Conservation (phyloP, 2,797 vertebrate species). For the Gymnothorax javanicus region DNA sequence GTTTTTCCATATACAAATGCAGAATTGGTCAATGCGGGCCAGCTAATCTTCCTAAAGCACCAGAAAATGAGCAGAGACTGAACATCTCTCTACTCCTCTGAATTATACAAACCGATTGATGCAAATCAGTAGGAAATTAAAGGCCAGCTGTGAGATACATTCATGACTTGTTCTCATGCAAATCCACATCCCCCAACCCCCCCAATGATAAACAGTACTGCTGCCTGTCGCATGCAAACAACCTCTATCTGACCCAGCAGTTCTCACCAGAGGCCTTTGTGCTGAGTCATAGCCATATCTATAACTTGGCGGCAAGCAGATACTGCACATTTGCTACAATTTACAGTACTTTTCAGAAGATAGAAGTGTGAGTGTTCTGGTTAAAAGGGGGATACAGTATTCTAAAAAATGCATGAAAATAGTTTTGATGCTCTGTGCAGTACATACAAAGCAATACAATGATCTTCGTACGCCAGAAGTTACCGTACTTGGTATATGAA, state of each 20-base stretch:
- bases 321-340: too few species aligned
- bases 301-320: too few species aligned
- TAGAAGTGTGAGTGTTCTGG: too few species aligned
- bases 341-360: too few species aligned
- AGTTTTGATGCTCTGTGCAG: neutral
- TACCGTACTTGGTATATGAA: neutral
- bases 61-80: neutral
- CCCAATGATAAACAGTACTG: neutral
- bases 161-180: slow-evolving; percentile 4
- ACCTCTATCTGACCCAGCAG: neutral
- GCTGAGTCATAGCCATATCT: neutral
- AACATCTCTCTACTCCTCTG: neutral
- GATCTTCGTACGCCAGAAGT: neutral
- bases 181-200: neutral
- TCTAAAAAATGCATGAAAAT: neutral
- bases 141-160: slow-evolving; percentile 12
- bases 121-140: slow-evolving; percentile 16
- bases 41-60: neutral
- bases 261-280: neutral
- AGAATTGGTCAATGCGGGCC: neutral
- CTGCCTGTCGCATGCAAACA: neutral
- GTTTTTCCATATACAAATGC: neutral
- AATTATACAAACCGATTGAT: slow-evolving; percentile 14
- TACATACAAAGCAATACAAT: too few species aligned
- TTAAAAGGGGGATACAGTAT: neutral